Evolutionary conservation across 2,888 invertebrate genomes (phyloP), one percentile per base, ranked within the genome.

Genomic region (Deilephila elpenor): DNA sequence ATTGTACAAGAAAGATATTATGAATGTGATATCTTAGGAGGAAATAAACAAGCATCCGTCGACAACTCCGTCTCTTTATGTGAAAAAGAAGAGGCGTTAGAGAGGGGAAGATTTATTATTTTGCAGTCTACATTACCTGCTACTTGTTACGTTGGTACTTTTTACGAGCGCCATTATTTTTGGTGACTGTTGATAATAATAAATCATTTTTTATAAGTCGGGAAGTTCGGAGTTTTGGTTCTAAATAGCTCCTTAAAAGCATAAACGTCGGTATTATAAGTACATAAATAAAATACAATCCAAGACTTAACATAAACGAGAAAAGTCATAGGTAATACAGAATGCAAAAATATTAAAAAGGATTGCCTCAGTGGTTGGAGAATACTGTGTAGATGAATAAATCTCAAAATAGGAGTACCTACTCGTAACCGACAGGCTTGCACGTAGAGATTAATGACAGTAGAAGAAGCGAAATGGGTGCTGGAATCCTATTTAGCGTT

Each of bases 1-100:
- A 89, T 86, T 86, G 83, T 86, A 83, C 82, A 74, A 80, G 80
- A 79, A 85, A 86, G 78, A 85, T 84, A 86, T 86, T 84, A 85
- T 79, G 78, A 77, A 81, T 73, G 61, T 32, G 61, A 32, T 70
- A 53, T 71, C 70, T 73, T 62, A 44, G 60, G 29, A 51, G 44
- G 44, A 37, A 73, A 56, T 67, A 73, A 64, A 73, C 72, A 67
- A 73, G 64, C 67, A 67, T 67, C 29, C 67, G 51, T 51, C 17
- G 11, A 6, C 37, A 51, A 51, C 67, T 67, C 25, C 25, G 67
- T 44, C 44, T 4, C 37, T 44, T 64, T 44, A 44, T 51, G 51
- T 44, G 67, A 14, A 67, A 67, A 67, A 67, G 51, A 67, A 25
- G 64, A 64, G 20, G 25, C 17, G 14, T 67, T 14, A 17, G 44